Evolutionary conservation across 2,113 vertebrate species (phyloP).

Genomic region (Myxocyprinus asiaticus): DNA sequence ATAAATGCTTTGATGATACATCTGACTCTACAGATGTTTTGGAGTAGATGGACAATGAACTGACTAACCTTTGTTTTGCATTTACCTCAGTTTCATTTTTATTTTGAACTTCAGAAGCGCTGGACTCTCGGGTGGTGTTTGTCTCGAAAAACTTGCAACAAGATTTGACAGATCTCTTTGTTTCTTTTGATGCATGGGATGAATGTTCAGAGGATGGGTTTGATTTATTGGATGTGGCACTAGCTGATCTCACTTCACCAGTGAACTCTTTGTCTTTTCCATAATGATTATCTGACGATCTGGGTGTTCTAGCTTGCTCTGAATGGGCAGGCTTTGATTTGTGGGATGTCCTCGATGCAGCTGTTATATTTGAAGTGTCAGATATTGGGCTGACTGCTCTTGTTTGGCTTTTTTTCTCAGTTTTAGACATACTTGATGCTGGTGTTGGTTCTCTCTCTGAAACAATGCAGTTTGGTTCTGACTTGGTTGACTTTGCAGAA

Average conservation of each 20-base stretch:
- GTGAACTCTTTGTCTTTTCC: neutral
- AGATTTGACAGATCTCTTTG: slow-evolving; percentile 58
- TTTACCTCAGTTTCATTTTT: slow-evolving; percentile 16
- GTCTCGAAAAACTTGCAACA: slow-evolving; percentile 26
- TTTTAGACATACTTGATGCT: slow-evolving; percentile 11
- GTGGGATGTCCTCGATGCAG: slow-evolving; percentile 33
- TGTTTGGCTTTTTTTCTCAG: slow-evolving; percentile 26
- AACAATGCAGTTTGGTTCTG: slow-evolving; percentile 6
- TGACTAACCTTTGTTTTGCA: neutral
- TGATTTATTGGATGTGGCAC: slow-evolving; percentile 36
- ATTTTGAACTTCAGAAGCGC: slow-evolving; percentile 7
- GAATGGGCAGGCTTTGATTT: slow-evolving; percentile 21
- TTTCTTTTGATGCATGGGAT: slow-evolving; percentile 15
- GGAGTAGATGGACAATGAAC: no score
- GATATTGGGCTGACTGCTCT: slow-evolving; percentile 42
- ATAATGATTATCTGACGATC: slow-evolving; percentile 2
- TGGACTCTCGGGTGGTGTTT: slow-evolving; percentile 11
- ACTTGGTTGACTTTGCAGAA: slow-evolving; percentile 32
- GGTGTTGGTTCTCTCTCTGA: slow-evolving; percentile 9
- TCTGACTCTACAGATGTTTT: no score
- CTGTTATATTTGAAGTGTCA: slow-evolving; percentile 21
- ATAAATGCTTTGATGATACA: no score
- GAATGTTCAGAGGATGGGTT: slow-evolving; percentile 11
- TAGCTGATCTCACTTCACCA: slow-evolving; percentile 23
- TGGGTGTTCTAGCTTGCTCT: neutral